phyloP scores from a whole-genome alignment of 2,888 invertebrate species.

The Epiblema foenella region DNA sequence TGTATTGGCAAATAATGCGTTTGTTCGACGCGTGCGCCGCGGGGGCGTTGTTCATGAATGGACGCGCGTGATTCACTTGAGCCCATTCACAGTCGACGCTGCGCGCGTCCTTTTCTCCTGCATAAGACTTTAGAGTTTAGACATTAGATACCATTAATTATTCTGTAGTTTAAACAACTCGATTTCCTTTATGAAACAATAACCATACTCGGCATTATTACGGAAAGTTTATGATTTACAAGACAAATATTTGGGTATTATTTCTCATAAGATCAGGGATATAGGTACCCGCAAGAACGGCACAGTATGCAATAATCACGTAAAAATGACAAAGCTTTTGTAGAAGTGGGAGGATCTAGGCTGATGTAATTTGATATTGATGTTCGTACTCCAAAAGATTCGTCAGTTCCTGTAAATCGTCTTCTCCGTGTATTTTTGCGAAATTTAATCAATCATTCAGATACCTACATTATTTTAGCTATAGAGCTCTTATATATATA shows the following conservation, averaged over 20 bases:
- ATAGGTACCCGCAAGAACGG: too few species aligned
- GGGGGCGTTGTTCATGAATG: conserved; percentile 77
- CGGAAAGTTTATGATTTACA: too few species aligned
- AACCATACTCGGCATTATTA: too few species aligned
- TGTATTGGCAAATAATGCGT: conserved; percentile 68
- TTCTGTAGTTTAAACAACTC: too few species aligned
- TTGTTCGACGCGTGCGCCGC: conserved; percentile 70
- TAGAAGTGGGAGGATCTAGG: conserved; percentile 1
- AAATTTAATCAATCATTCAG: not conserved
- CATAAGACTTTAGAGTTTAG: not conserved
- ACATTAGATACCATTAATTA: too few species aligned
- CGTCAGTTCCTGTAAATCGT: conserved; percentile 3
- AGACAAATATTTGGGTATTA: too few species aligned
- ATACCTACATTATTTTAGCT: not conserved
- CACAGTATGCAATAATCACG: not conserved
- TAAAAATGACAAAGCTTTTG: conserved; percentile 7
- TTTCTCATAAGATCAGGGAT: too few species aligned
- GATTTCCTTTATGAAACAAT: too few species aligned
- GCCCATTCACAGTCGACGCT: conserved; percentile 72
- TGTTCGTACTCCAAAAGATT: not conserved
- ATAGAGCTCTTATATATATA: too few species aligned
- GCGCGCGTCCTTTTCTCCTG: conserved; percentile 52
- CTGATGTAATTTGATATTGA: conserved; percentile 8
- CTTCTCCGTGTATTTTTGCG: not conserved
- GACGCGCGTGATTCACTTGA: conserved; percentile 76